Percentiles rank a stretch among this genome's conserved stretches.
These are phyloP conservation scores for Lampris incognitus DNA, from an alignment of 2,113 vertebrate genomes.

Conservation along the genomic window DNA sequence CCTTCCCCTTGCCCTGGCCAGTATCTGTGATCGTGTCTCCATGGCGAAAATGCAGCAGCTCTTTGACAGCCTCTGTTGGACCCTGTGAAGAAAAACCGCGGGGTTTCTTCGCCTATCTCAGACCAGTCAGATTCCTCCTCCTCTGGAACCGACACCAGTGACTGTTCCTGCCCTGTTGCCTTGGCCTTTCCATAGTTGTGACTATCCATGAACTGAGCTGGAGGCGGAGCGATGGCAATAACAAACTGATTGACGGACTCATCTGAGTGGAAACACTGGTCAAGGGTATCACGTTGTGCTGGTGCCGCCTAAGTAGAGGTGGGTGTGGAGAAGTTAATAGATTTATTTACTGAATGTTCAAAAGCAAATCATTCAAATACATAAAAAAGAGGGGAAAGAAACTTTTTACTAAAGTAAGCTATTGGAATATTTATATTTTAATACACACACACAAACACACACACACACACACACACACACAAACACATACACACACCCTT, in stretches of 20 bases:
- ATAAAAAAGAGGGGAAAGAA: no score
- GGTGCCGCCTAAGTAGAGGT: slow-evolving; percentile 65
- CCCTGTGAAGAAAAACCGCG: slow-evolving; percentile 52
- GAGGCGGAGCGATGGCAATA: slow-evolving; percentile 72
- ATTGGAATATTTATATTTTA: no score
- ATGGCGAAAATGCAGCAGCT: slow-evolving; percentile 45
- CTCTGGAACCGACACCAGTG: slow-evolving; percentile 77
- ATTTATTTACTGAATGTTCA: background rate
- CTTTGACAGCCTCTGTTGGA: slow-evolving; percentile 40
- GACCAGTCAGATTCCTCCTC: slow-evolving; percentile 84
- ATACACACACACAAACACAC: no score
- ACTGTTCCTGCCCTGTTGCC: slow-evolving; percentile 64
- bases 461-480: no score
- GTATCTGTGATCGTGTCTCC: slow-evolving; percentile 44
- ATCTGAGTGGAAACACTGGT: slow-evolving; percentile 65
- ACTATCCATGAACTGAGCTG: slow-evolving; percentile 79
- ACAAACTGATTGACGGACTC: slow-evolving; percentile 51
- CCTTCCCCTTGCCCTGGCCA: slow-evolving; percentile 52
- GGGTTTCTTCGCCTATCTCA: slow-evolving; percentile 76
- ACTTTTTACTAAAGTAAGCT: no score
- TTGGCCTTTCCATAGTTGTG: slow-evolving; percentile 63
- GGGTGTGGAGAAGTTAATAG: slow-evolving; percentile 15
- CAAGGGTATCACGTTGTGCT: slow-evolving; percentile 49
- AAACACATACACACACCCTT: no score
- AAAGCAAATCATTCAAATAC: background rate